phyloP scores from a whole-genome alignment of 2,888 invertebrate species.

The Lottia gigantea region DNA sequence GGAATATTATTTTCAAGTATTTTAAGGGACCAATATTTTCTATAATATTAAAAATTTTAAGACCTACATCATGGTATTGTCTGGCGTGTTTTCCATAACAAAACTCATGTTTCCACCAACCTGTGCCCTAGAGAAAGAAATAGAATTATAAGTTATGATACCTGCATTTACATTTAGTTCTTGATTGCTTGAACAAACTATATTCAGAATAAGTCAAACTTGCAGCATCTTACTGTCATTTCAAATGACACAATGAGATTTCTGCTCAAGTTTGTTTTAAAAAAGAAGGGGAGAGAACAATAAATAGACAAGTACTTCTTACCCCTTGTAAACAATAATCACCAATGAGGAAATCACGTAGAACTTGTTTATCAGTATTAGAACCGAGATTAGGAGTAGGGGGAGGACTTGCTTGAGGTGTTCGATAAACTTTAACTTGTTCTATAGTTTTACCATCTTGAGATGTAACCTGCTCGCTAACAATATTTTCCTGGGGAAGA shows the following conservation, averaged over 20 bases:
- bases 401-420: slow-evolving; percentile 14
- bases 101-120: slow-evolving; percentile 99
- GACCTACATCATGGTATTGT: slow-evolving; percentile 80
- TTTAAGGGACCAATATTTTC: too few relatives aligned
- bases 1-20: too few relatives aligned
- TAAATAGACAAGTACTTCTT: slow-evolving; percentile 55
- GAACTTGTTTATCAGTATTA: slow-evolving; percentile 72
- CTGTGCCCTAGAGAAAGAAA: slow-evolving; percentile 78
- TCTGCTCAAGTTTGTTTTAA: too few relatives aligned
- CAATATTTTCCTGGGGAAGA: background rate
- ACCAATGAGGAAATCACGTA: slow-evolving; percentile 84
- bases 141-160: too few relatives aligned
- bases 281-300: slow-evolving; percentile 15
- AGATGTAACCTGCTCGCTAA: background rate
- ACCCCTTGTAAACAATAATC: slow-evolving; percentile 89
- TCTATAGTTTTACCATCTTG: background rate
- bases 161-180: too few relatives aligned
- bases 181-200: too few relatives aligned
- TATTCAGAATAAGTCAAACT: too few relatives aligned
- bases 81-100: slow-evolving; percentile 90
- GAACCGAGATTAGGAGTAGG: slow-evolving; percentile 38
- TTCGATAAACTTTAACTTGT: background rate
- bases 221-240: too few relatives aligned
- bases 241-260: too few relatives aligned
- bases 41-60: background rate